Conservation (phyloP, 2,797 vertebrate species). For the Momotus momota region DNA sequence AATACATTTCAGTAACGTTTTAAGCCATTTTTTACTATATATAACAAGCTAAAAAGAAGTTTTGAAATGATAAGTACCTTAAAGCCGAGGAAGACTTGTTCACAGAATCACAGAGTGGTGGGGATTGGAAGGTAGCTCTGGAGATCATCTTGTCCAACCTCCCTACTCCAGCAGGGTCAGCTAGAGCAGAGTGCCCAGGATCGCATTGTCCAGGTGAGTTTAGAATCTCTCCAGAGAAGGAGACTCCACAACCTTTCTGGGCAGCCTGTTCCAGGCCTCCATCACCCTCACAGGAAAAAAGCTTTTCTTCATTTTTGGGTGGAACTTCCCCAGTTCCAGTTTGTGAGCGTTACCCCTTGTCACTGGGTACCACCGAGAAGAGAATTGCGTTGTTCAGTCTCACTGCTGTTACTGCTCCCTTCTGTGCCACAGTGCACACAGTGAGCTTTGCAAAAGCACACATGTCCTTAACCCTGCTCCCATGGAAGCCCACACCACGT, state of each 20-base stretch:
- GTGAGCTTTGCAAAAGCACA: background rate
- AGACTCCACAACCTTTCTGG: background rate
- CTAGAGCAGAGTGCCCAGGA: background rate
- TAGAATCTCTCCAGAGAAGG: background rate
- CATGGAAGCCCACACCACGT: background rate
- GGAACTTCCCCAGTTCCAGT: background rate
- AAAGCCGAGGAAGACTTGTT: background rate
- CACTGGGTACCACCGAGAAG: background rate
- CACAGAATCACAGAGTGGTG: background rate
- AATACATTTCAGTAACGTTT: background rate
- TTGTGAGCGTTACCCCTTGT: background rate
- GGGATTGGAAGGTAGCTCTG: background rate
- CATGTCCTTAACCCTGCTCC: background rate
- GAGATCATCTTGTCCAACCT: background rate
- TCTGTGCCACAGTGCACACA: background rate
- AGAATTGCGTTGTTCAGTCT: background rate
- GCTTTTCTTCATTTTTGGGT: background rate
- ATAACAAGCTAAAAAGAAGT: background rate
- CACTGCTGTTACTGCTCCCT: background rate
- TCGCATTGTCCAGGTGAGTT: background rate
- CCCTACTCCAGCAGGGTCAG: background rate
- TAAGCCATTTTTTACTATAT: background rate
- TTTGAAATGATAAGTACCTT: background rate
- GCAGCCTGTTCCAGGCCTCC: background rate
- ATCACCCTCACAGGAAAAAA: background rate